Conservation (phyloP, 2,888 invertebrate genomes). For the Nowickia ferox region DNA sequence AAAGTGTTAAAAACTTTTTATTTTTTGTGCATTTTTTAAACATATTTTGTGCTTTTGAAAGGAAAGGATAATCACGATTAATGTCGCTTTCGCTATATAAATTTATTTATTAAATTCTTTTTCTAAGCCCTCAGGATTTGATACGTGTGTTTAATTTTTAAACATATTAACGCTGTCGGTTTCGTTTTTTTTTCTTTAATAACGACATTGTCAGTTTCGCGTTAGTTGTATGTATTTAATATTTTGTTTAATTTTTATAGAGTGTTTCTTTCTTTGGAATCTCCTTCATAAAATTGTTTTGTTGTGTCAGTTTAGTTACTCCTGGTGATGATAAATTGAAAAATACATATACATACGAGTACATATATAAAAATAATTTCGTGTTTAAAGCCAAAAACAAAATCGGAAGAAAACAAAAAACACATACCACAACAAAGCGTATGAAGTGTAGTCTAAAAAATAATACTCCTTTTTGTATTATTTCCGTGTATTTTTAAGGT, state of each 20-base stretch:
- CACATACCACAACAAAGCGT: neutral
- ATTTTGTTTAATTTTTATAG: neutral
- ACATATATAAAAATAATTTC: neutral
- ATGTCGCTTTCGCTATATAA: too few relatives aligned
- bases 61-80: too few relatives aligned
- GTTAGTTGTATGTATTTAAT: neutral
- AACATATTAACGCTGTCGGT: too few relatives aligned
- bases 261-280: neutral
- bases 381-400: neutral
- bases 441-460: constrained; percentile 11
- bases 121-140: too few relatives aligned
- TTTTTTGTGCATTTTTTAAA: neutral
- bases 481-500: neutral
- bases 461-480: constrained; percentile 3
- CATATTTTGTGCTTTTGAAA: too few relatives aligned
- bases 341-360: neutral
- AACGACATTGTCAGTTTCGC: neutral
- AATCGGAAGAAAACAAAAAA: constrained; percentile 31
- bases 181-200: too few relatives aligned
- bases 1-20: neutral
- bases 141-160: too few relatives aligned
- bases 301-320: constrained; percentile 64
- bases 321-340: constrained; percentile 51
- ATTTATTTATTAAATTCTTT: too few relatives aligned
- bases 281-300: constrained; percentile 53